Conservation (phyloP, 2,113 vertebrate species). For the Orcinus orca region DNA sequence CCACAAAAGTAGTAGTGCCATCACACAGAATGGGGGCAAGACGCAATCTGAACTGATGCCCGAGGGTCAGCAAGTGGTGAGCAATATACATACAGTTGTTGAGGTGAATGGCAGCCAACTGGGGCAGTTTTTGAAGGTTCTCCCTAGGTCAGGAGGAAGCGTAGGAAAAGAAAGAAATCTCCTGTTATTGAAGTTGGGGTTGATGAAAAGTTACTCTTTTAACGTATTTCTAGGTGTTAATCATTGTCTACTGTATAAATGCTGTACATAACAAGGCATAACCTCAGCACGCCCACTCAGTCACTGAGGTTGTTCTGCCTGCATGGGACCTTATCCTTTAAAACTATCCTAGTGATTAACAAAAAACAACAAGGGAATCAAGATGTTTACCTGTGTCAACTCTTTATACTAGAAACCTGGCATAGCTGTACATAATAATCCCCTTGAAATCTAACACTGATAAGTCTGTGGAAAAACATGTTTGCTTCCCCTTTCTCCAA, state of each 20-base stretch:
- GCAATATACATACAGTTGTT: constrained; percentile 99
- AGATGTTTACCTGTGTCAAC: not conserved
- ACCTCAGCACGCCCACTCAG: not conserved
- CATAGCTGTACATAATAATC: not conserved
- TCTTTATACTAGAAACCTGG: not conserved
- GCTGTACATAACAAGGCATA: not conserved
- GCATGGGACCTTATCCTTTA: not conserved
- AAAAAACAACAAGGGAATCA: not conserved
- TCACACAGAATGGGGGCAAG: constrained; percentile 85
- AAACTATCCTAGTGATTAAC: not conserved
- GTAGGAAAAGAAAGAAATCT: constrained; percentile 24
- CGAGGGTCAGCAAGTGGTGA: constrained; percentile 95
- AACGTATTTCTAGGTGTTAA: not conserved
- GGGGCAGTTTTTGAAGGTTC: constrained; percentile 95
- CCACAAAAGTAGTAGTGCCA: constrained; percentile 92
- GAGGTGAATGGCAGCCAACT: constrained; percentile 96
- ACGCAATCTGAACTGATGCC: constrained; percentile 91
- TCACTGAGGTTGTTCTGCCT: not conserved
- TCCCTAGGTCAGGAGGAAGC: constrained; percentile 83
- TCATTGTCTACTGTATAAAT: not conserved
- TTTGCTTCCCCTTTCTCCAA: constrained; percentile 14
- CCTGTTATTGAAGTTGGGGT: not conserved
- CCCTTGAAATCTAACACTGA: not conserved
- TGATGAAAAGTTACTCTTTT: not conserved
- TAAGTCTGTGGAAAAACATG: not conserved